These are phyloP conservation scores for Lycodopsis pacificus DNA, from an alignment of 2,797 vertebrate species.

Conservation along the genomic window DNA sequence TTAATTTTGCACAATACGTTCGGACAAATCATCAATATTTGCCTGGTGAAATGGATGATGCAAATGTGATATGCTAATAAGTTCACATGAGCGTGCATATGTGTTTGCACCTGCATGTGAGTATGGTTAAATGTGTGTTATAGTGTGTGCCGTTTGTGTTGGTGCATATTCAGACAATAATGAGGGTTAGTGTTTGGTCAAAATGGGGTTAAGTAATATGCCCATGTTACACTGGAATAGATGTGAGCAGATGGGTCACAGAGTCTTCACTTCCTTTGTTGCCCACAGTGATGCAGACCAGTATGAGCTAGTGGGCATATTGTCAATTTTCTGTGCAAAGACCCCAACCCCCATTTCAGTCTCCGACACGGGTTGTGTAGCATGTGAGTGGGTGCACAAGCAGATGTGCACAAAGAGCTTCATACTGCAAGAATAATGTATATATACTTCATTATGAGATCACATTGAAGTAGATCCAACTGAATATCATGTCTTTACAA, in stretches of 20 bases:
- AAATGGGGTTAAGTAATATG: neutral
- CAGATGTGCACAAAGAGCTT: neutral
- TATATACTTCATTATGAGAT: neutral
- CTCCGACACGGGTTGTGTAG: neutral
- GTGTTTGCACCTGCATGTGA: conserved; percentile 19
- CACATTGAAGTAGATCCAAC: neutral
- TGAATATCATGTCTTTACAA: neutral
- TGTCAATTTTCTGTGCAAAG: conserved; percentile 12
- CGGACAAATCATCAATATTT: conserved; percentile 64
- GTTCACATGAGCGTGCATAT: conserved; percentile 19
- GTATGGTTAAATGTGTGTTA: conserved; percentile 7
- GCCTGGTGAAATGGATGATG: conserved; percentile 49
- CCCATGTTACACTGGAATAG: conserved; percentile 1
- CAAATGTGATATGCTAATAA: conserved; percentile 45
- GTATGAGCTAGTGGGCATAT: conserved; percentile 9
- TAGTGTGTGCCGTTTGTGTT: conserved; percentile 8
- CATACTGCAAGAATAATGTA: neutral
- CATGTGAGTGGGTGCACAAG: neutral
- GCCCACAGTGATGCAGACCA: conserved; percentile 9
- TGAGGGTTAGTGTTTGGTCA: conserved; percentile 9
- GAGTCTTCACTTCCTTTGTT: conserved; percentile 19
- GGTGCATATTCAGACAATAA: conserved; percentile 33
- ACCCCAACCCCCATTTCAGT: conserved; percentile 4
- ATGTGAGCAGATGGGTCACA: conserved; percentile 38
- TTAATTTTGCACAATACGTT: conserved; percentile 67